phyloP scores from a whole-genome alignment of 64 coral and sea anemone species.

The Montipora efflorescens region DNA sequence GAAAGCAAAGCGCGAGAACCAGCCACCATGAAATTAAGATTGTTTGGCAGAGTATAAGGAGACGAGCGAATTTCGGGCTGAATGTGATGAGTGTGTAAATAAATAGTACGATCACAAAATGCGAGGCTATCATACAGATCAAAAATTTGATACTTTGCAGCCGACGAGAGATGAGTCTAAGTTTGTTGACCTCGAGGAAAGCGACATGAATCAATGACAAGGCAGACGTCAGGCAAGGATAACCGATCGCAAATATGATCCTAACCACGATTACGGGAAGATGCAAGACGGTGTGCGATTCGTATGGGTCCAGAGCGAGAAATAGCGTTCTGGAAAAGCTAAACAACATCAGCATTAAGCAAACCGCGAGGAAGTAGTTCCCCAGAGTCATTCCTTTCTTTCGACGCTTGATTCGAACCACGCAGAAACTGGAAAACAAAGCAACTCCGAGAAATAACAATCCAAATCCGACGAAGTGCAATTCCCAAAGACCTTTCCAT shows the following conservation, averaged over 20 bases:
- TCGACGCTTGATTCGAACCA: conserved; percentile 55
- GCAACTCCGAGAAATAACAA: conserved; percentile 48
- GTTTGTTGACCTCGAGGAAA: conserved; percentile 84
- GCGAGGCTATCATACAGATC: conserved; percentile 52
- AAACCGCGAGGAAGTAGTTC: conserved; percentile 79
- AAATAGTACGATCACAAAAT: conserved; percentile 70
- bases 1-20: conserved; percentile 53
- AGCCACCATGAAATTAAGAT: conserved; percentile 85
- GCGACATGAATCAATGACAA: conserved; percentile 89
- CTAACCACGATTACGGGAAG: conserved; percentile 68
- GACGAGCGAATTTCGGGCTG: conserved; percentile 63
- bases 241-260: conserved; percentile 80
- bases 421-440: conserved; percentile 64
- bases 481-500: conserved; percentile 78
- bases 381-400: conserved; percentile 58
- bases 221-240: conserved; percentile 76
- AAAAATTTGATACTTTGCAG: conserved; percentile 90
- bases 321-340: conserved; percentile 63
- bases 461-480: conserved; percentile 83
- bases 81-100: conserved; percentile 76
- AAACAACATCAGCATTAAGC: conserved; percentile 78
- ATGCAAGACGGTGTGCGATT: conserved; percentile 61
- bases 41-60: conserved; percentile 80
- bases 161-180: conserved; percentile 52
- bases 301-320: conserved; percentile 74